Conservation (phyloP, 2,888 invertebrate species). For the Tetranychus truncatus region DNA sequence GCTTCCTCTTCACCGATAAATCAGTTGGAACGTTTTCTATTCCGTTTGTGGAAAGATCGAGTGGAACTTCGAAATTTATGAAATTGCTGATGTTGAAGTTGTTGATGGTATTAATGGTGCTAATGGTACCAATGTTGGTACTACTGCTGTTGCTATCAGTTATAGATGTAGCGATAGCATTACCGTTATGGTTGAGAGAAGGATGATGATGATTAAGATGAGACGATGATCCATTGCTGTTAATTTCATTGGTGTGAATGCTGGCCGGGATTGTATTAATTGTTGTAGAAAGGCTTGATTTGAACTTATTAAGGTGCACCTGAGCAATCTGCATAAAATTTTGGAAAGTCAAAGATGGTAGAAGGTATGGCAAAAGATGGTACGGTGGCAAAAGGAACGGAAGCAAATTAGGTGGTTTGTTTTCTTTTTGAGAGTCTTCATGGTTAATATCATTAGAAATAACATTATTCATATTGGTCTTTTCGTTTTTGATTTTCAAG, state of each 20-base stretch:
- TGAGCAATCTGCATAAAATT: constrained; percentile 22
- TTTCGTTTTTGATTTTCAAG: constrained; percentile 35
- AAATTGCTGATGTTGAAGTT: too few relatives aligned
- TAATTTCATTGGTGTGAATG: too few relatives aligned
- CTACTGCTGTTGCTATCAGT: too few relatives aligned
- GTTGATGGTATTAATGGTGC: too few relatives aligned
- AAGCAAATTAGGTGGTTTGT: not conserved
- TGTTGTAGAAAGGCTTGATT: constrained; percentile 14
- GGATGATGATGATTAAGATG: too few relatives aligned
- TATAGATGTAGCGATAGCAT: too few relatives aligned
- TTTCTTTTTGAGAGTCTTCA: constrained; percentile 1
- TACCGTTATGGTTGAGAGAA: too few relatives aligned
- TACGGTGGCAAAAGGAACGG: constrained; percentile 15
- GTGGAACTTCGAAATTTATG: not conserved
- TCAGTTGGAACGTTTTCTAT: not conserved
- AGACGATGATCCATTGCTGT: too few relatives aligned
- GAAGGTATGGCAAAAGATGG: constrained; percentile 29
- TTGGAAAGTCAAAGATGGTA: constrained; percentile 27
- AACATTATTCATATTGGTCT: not conserved
- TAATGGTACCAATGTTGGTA: too few relatives aligned
- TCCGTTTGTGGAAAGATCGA: not conserved
- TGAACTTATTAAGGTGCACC: constrained; percentile 10
- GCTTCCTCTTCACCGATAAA: not conserved
- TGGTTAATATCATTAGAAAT: not conserved
- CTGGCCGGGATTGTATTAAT: not conserved